Evolutionary conservation across 2,888 invertebrate genomes (phyloP).

Genomic region (Baronia brevicornis): DNA sequence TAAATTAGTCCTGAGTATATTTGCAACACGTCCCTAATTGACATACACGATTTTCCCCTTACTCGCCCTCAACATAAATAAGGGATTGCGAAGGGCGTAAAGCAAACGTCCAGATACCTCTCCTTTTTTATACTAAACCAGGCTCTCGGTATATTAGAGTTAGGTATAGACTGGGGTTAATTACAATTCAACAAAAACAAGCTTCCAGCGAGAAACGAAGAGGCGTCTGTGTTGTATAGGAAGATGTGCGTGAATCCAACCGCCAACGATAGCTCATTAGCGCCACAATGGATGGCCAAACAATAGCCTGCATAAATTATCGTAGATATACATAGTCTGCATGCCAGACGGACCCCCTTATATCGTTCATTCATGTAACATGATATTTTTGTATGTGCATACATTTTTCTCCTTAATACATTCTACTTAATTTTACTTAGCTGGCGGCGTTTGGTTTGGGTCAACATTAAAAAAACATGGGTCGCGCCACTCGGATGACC

Average conservation of each 20-base stretch:
- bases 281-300: conserved; percentile 47
- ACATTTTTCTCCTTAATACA: no score
- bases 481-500: no score
- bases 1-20: conserved; percentile 3
- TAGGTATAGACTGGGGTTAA: conserved; percentile 15
- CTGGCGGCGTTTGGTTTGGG: no score
- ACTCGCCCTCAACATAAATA: not conserved
- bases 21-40: conserved; percentile 7
- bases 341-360: conserved; percentile 9
- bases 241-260: conserved; percentile 37
- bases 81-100: conserved; percentile 11
- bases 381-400: no score
- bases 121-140: conserved; percentile 9
- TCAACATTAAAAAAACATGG: no score
- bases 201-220: conserved; percentile 24
- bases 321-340: conserved; percentile 20
- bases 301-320: conserved; percentile 33
- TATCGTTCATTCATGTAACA: no score
- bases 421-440: no score
- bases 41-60: conserved; percentile 12
- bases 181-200: conserved; percentile 23
- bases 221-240: conserved; percentile 18
- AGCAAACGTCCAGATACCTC: conserved; percentile 13
- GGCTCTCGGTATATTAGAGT: conserved; percentile 9
- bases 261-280: conserved; percentile 62